These are phyloP conservation scores for Urocyon cinereoargenteus DNA, from an alignment of 2,797 vertebrate genomes.

Conservation along the genomic window DNA sequence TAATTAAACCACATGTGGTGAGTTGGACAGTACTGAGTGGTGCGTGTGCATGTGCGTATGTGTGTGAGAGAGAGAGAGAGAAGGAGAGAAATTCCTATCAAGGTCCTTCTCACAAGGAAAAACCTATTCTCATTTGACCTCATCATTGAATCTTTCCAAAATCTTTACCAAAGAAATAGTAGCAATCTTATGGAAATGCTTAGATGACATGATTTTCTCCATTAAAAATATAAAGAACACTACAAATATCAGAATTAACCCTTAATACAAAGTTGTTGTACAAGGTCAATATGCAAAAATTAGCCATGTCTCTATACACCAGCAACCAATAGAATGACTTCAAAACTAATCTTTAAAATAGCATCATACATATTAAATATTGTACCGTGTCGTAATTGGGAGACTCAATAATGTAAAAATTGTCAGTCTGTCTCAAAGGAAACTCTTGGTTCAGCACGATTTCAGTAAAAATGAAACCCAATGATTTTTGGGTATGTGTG, in stretches of 20 bases:
- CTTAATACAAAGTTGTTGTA: not conserved
- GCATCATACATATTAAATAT: not conserved
- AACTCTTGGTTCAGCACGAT: not conserved
- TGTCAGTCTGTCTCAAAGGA: not conserved
- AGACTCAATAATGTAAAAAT: not conserved
- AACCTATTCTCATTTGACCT: accelerated
- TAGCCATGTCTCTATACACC: not conserved
- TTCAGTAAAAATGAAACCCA: not conserved
- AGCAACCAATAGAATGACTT: not conserved
- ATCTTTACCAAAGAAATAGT: not conserved
- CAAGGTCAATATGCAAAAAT: not conserved
- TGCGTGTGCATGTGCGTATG: accelerated
- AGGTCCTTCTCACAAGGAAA: not conserved
- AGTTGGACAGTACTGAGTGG: not conserved
- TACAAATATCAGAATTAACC: not conserved
- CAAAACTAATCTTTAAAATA: not conserved
- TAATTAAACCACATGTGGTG: not conserved
- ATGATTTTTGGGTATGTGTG: not conserved
- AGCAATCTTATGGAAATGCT: not conserved
- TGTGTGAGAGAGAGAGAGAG: too few relatives aligned
- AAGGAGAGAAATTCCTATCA: not conserved
- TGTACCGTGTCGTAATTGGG: not conserved
- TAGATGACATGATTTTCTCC: not conserved
- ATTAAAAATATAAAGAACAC: not conserved
- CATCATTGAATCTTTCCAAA: not conserved